These are phyloP conservation scores for Ophion ventricosus DNA, from an alignment of 2,888 invertebrate genomes.

Conservation along the genomic window DNA sequence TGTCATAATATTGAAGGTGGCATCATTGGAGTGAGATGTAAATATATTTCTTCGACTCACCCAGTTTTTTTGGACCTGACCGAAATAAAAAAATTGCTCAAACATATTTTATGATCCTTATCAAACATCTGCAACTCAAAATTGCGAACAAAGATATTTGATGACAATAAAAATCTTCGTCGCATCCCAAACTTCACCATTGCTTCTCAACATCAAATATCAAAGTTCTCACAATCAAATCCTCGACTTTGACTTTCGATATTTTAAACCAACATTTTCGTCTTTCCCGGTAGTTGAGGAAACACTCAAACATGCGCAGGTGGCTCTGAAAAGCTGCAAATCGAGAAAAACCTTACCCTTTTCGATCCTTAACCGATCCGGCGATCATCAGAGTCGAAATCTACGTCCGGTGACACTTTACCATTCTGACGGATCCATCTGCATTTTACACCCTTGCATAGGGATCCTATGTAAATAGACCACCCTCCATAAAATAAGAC, in stretches of 20 bases:
- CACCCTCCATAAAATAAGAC: slow-evolving; percentile 41
- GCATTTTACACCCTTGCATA: slow-evolving; percentile 7
- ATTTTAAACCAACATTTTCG: neutral
- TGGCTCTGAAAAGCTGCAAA: neutral
- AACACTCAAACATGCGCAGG: neutral
- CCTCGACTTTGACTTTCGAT: neutral
- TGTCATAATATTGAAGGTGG: too few relatives aligned
- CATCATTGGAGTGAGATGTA: too few relatives aligned
- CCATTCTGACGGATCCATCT: slow-evolving; percentile 52
- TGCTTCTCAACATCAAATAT: neutral
- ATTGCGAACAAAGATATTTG: neutral
- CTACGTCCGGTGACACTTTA: slow-evolving; percentile 39
- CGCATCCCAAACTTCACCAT: neutral
- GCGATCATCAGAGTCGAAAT: slow-evolving; percentile 22
- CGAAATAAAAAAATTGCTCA: too few relatives aligned
- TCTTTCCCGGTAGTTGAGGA: neutral
- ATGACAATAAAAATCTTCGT: neutral
- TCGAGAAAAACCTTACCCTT: neutral
- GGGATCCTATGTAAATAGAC: slow-evolving; percentile 61
- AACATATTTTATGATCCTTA: too few relatives aligned
- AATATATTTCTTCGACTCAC: too few relatives aligned
- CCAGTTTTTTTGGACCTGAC: too few relatives aligned
- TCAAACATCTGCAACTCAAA: neutral
- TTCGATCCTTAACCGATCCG: neutral
- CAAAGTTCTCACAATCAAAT: neutral